Base-by-base conservation (phyloP, 1,140 invertebrate genomes). In the Saccostrea glomerata region DNA sequence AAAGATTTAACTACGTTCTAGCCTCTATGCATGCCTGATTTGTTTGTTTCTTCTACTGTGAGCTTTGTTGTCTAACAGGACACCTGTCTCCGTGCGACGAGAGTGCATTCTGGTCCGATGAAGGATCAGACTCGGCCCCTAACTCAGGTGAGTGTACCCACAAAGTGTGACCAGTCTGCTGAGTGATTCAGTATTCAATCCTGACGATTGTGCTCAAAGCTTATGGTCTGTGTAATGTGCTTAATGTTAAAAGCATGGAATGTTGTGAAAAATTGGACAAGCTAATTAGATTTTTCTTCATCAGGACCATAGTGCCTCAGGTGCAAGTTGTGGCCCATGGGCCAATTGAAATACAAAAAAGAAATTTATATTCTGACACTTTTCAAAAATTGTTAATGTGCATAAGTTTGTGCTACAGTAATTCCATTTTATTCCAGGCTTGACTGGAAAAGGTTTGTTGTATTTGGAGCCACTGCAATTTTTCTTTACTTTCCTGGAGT, bases 11-110 rank as follows among this genome's bases (percentile, higher is more conserved):
- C 60, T 77, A 15, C 2, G 25, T 25, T 77, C 25, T 3, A 30
- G 70, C 25, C 30, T 77, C 0, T 12, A 9, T 30, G 23, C 70
- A 30, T 30, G 23, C 13, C 25, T 77, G 25, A 77, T 25, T 15
- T 0, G 70, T 12, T 23, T 30, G 25, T 30, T 17, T 77, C 70
- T 77, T 13, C 70, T 77, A 63, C 25, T 12, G 70, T 77, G 23
- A 77, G 70, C 25, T 77, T 77, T 84, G 82, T 84, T 23, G n/a
- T 54, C 82, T 55, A 23, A 56, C 82, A 84, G 82, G 82, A 3
- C 40, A 84, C 12, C 7, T 84, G 23, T 55, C 82, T 17, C 55
- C 82, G 20, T 54, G 47, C 20, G 82, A 84, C 3, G 82, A 84
- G 82, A n/a, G 55, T 6, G 47, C 13, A 54, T 84, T 84, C 40